Percentiles rank a stretch among this genome's conserved stretches.
phyloP scores from a whole-genome alignment of 2,888 invertebrate species.

The Bruchidius siliquastri region DNA sequence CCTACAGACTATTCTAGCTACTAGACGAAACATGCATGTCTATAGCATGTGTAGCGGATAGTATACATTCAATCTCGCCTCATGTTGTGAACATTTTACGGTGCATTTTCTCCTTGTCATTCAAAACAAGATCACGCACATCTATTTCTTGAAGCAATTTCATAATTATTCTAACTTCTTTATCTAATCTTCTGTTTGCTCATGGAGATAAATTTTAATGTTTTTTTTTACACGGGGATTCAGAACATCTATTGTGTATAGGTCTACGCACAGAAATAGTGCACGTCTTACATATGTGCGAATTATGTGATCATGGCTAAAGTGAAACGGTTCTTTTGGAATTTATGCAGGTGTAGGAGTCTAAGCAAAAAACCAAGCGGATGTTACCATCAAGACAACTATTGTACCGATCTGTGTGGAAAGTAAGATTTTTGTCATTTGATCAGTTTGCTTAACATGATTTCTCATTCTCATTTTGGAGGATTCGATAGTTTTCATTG shows the following conservation, averaged over 20 bases:
- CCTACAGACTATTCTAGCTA: too few relatives aligned
- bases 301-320: conserved; percentile 26
- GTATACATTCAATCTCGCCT: too few relatives aligned
- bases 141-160: neutral
- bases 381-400: neutral
- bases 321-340: conserved; percentile 29
- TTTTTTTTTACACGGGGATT: neutral
- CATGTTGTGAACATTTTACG: neutral
- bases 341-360: conserved; percentile 25
- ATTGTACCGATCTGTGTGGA: neutral
- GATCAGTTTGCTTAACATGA: neutral
- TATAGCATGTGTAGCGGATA: too few relatives aligned
- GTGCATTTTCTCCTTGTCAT: neutral
- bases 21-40: too few relatives aligned
- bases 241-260: neutral
- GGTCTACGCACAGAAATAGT: neutral
- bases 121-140: neutral
- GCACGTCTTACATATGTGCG: neutral
- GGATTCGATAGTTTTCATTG: too few relatives aligned
- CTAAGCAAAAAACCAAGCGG: conserved; percentile 11
- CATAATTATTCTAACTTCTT: neutral
- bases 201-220: neutral
- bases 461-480: too few relatives aligned
- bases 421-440: neutral
- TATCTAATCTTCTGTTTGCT: neutral